Conservation (phyloP, 2,888 invertebrate species). For the Smittia aterrima region DNA sequence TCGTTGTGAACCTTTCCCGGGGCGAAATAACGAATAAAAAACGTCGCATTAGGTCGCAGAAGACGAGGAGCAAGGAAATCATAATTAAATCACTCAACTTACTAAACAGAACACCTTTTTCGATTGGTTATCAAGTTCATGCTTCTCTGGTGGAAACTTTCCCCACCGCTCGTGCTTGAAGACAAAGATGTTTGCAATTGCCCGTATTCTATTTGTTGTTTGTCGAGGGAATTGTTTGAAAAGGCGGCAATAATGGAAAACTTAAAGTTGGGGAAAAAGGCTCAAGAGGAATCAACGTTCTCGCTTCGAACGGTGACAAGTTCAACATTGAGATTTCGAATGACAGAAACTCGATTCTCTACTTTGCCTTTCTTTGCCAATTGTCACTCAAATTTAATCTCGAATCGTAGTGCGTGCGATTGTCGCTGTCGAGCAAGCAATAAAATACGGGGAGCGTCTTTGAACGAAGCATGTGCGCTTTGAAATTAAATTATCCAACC, state of each 20-base stretch:
- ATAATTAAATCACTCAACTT: slow-evolving; percentile 39
- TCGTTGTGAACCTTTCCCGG: background rate
- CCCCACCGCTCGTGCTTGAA: background rate
- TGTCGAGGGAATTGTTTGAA: background rate
- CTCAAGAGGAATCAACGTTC: too few relatives aligned
- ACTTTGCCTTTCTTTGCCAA: slow-evolving; percentile 7
- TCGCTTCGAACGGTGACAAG: background rate
- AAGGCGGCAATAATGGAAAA: background rate
- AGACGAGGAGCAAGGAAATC: background rate
- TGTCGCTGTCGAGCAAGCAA: slow-evolving; percentile 7
- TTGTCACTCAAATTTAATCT: slow-evolving; percentile 27
- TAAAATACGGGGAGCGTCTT: slow-evolving; percentile 10
- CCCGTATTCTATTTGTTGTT: slow-evolving; percentile 4
- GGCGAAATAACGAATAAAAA: background rate
- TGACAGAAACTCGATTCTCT: background rate
- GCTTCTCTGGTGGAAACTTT: background rate
- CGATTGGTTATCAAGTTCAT: background rate
- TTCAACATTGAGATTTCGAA: background rate
- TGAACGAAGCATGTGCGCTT: background rate
- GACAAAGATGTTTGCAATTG: slow-evolving; percentile 35
- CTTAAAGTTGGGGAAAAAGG: too few relatives aligned
- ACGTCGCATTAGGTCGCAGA: slow-evolving; percentile 2
- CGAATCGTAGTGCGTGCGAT: background rate
- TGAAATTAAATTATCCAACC: background rate
- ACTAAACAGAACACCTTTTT: slow-evolving; percentile 31